Percentiles rank a stretch among this genome's conserved stretches.
Conservation (phyloP, 2,888 invertebrate genomes). For the Apotomis turbidana region DNA sequence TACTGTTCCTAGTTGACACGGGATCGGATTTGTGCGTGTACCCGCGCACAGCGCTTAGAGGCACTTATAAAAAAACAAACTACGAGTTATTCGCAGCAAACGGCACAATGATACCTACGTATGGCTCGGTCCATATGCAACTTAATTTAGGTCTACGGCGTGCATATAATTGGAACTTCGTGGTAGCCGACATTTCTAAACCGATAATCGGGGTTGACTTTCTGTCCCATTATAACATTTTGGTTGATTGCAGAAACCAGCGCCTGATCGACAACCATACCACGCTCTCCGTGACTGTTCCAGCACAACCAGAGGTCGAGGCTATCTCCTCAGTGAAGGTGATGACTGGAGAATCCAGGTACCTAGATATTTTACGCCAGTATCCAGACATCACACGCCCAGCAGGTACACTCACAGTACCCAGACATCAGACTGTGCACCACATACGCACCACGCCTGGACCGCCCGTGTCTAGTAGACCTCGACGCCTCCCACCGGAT, state of each 20-base stretch:
- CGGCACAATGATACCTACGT: constrained; percentile 10
- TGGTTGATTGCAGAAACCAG: constrained; percentile 17
- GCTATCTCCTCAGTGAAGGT: constrained; percentile 27
- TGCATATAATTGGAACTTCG: background rate
- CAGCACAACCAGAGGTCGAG: background rate
- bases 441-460: constrained; percentile 51
- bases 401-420: constrained; percentile 42
- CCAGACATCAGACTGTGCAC: constrained; percentile 47
- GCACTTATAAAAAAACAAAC: constrained; percentile 26
- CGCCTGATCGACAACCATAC: constrained; percentile 4
- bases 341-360: constrained; percentile 17
- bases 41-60: constrained; percentile 36
- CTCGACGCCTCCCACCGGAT: constrained; percentile 53
- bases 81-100: constrained; percentile 12
- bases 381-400: constrained; percentile 44
- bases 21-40: no score
- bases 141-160: constrained; percentile 5
- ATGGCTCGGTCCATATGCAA: constrained; percentile 6
- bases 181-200: constrained; percentile 39
- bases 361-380: constrained; percentile 17
- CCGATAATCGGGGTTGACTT: constrained; percentile 42
- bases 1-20: no score
- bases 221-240: constrained; percentile 24
- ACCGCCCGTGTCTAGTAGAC: constrained; percentile 48
- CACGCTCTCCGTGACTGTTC: background rate